Evolutionary conservation across 2,113 vertebrate genomes (phyloP).

Genomic region (Nycticryphes semicollaris): DNA sequence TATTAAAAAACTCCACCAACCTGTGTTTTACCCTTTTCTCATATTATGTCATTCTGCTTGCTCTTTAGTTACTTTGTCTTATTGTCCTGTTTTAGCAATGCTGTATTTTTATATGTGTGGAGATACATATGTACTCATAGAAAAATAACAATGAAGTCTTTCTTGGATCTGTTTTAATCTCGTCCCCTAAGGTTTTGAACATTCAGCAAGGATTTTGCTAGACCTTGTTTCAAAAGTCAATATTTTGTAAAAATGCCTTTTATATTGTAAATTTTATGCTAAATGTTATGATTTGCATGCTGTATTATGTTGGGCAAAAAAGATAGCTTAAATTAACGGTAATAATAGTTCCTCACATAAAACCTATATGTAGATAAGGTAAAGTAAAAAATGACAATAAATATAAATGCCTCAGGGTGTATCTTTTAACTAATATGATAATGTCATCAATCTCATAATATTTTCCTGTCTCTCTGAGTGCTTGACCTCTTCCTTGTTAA

Average conservation of each 20-base stretch:
- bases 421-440: neutral
- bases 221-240: neutral
- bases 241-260: neutral
- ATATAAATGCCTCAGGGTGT: neutral
- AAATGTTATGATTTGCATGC: neutral
- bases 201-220: neutral
- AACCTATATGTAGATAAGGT: neutral
- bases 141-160: neutral
- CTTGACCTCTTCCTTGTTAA: conserved; percentile 38
- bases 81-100: neutral
- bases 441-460: neutral
- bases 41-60: neutral
- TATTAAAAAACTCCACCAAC: neutral
- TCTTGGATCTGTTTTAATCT: neutral
- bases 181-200: neutral
- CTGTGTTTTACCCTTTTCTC: neutral
- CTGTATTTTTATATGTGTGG: neutral
- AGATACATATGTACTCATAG: neutral
- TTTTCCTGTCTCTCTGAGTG: neutral
- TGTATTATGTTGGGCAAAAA: neutral
- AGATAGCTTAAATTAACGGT: neutral
- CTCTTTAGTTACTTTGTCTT: neutral
- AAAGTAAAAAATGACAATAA: neutral
- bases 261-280: neutral
- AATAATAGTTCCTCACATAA: neutral